phyloP scores from a whole-genome alignment of 2,888 invertebrate genomes.

The Sesamia inferens region DNA sequence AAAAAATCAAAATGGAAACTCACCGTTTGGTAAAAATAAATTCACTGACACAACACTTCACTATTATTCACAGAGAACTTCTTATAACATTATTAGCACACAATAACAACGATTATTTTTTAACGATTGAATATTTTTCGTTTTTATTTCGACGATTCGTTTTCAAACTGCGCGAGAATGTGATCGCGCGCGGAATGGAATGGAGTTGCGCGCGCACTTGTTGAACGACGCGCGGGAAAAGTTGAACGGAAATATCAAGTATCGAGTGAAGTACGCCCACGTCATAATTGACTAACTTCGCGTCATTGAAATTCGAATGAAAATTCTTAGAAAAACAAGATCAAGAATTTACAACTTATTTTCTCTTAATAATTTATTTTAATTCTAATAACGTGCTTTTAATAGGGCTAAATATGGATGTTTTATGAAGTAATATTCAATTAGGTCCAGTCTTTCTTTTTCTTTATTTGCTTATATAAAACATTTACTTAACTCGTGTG shows the following conservation, averaged over 20 bases:
- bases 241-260: slow-evolving; percentile 75
- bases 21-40: slow-evolving; percentile 46
- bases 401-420: not conserved
- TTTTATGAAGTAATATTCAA: not conserved
- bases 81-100: slow-evolving; percentile 69
- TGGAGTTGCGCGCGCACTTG: slow-evolving; percentile 80
- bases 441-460: not conserved
- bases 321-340: slow-evolving; percentile 29
- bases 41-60: slow-evolving; percentile 64
- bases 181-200: slow-evolving; percentile 85
- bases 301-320: slow-evolving; percentile 12
- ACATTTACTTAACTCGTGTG: not conserved
- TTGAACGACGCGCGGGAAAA: slow-evolving; percentile 79
- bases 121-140: slow-evolving; percentile 58
- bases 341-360: too few species aligned
- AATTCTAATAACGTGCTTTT: not conserved
- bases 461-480: not conserved
- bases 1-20: slow-evolving; percentile 38
- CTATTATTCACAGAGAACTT: slow-evolving; percentile 66
- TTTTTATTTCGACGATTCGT: slow-evolving; percentile 74
- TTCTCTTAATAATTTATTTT: not conserved
- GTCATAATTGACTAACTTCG: slow-evolving; percentile 49
- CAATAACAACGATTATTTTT: slow-evolving; percentile 62
- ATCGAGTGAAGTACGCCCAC: slow-evolving; percentile 60
- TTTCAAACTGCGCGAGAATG: slow-evolving; percentile 70